Evolutionary conservation across 2,113 vertebrate species (phyloP).

Genomic region (Amphilophus citrinellus): DNA sequence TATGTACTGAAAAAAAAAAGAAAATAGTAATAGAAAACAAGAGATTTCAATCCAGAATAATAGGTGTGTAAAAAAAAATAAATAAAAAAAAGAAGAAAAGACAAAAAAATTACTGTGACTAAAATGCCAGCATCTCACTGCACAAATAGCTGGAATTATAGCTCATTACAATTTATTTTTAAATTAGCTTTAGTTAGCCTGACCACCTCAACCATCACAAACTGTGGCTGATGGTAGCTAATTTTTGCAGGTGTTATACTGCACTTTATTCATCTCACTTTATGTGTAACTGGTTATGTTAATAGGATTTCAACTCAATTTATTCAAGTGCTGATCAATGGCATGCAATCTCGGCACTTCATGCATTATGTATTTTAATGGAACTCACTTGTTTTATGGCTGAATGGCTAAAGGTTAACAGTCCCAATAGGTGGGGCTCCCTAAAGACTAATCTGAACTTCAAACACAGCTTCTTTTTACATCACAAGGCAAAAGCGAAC

Average conservation of each 20-base stretch:
- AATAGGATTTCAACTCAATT: constrained; percentile 93
- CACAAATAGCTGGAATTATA: constrained; percentile 50
- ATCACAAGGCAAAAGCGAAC: constrained; percentile 74
- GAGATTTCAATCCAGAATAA: background rate
- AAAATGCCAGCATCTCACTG: background rate
- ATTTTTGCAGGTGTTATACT: constrained; percentile 73
- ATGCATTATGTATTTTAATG: constrained; percentile 94
- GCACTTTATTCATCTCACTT: constrained; percentile 79
- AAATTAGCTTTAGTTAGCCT: constrained; percentile 45
- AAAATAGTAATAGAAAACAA: background rate
- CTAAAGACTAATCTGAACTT: constrained; percentile 88
- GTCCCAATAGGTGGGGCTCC: constrained; percentile 87
- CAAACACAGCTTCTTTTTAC: constrained; percentile 79
- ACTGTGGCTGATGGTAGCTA: constrained; percentile 49
- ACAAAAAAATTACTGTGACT: constrained; percentile 19
- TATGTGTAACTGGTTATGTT: constrained; percentile 87
- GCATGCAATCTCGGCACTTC: constrained; percentile 89
- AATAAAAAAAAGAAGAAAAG: background rate
- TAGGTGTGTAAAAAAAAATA: background rate
- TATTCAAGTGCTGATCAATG: constrained; percentile 97
- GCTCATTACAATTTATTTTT: constrained; percentile 54
- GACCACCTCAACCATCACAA: constrained; percentile 57
- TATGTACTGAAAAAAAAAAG: background rate
- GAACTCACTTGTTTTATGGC: constrained; percentile 88
- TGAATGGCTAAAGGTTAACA: constrained; percentile 91